A percentile compares a stretch with the other conserved stretches of the same genome.
These are phyloP conservation scores for Agriopis aurantiaria DNA, from an alignment of 2,888 invertebrate species.

Conservation along the genomic window DNA sequence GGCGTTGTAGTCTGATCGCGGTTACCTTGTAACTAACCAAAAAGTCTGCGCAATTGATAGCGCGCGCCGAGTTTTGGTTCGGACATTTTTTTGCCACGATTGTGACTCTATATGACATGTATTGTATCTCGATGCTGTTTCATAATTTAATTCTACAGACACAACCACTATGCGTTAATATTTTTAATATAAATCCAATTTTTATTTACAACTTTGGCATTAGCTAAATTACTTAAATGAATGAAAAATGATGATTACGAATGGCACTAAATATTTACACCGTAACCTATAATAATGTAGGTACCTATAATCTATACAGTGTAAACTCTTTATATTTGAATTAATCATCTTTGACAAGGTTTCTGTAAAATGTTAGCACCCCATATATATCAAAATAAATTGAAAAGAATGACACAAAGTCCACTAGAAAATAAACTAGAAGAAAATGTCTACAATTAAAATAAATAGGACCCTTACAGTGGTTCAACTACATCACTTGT, in stretches of 20 bases:
- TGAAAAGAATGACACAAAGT: constrained; percentile 32
- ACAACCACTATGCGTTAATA: constrained; percentile 65
- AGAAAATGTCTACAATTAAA: constrained; percentile 51
- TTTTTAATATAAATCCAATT: constrained; percentile 43
- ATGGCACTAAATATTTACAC: constrained; percentile 77
- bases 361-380: constrained; percentile 8
- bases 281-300: constrained; percentile 38
- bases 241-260: constrained; percentile 57
- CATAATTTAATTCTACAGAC: constrained; percentile 48
- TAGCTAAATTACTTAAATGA: constrained; percentile 65
- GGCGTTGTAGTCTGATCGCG: too few species aligned
- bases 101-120: too few species aligned
- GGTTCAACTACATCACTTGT: constrained; percentile 71
- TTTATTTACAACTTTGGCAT: constrained; percentile 83
- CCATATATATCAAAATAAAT: constrained; percentile 13
- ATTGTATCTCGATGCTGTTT: constrained; percentile 20
- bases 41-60: too few species aligned
- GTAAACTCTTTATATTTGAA: not conserved
- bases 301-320: not conserved
- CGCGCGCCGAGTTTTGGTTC: too few species aligned
- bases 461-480: constrained; percentile 48
- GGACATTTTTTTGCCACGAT: too few species aligned
- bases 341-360: constrained; percentile 5
- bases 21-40: too few species aligned
- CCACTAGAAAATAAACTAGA: constrained; percentile 55